Conservation (phyloP, 2,113 vertebrate genomes). For the Polypterus senegalus region DNA sequence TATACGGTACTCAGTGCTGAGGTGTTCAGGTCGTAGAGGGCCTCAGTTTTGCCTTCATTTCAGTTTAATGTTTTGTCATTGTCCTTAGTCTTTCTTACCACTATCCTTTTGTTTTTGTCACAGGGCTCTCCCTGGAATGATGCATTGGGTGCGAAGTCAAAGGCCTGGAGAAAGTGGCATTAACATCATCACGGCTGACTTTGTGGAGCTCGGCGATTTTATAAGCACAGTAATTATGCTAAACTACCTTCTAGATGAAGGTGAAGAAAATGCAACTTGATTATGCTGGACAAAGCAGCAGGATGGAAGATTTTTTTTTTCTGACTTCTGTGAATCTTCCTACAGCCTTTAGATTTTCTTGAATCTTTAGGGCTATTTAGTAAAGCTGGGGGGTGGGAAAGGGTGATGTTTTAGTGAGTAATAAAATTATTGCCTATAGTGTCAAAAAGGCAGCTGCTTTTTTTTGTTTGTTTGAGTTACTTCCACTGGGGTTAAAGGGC, state of each 20-base stretch:
- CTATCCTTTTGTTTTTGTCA: conserved; percentile 21
- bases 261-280: conserved; percentile 81
- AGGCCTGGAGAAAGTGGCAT: conserved; percentile 86
- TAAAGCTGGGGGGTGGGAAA: conserved; percentile 13
- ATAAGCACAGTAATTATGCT: conserved; percentile 93
- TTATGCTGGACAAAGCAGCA: conserved; percentile 17
- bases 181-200: conserved; percentile 94
- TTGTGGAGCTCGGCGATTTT: conserved; percentile 95
- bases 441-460: conserved; percentile 13
- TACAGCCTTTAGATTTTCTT: conserved; percentile 43
- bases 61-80: too few relatives aligned
- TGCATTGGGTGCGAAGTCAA: conserved; percentile 90
- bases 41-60: too few relatives aligned
- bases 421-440: conserved; percentile 10
- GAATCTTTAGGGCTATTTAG: conserved; percentile 55
- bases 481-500: conserved; percentile 18
- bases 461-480: conserved; percentile 12
- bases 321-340: conserved; percentile 50
- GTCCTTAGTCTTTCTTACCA: not conserved
- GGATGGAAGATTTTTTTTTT: conserved; percentile 38
- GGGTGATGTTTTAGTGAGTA: not conserved
- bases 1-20: too few relatives aligned
- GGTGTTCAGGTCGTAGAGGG: too few relatives aligned
- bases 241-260: conserved; percentile 84
- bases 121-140: conserved; percentile 91